Conservation (phyloP, 30 jellyfish, hydroid and myxozoan genomes). For the Turritopsis dohrnii region DNA sequence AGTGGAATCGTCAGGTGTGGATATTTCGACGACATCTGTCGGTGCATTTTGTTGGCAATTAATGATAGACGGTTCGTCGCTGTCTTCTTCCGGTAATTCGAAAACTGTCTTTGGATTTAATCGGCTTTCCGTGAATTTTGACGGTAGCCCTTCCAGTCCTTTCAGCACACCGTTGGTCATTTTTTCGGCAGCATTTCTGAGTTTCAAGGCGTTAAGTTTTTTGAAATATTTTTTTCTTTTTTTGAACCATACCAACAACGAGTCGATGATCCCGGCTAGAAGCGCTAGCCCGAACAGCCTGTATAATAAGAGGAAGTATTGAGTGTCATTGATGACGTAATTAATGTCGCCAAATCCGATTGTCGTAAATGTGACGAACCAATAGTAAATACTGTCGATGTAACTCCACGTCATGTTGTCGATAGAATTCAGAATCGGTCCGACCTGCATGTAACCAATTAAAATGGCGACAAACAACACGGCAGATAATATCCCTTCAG, state of each 20-base stretch:
- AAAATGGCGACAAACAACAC: neutral
- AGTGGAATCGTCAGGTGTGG: too few relatives aligned
- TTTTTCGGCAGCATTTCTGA: neutral
- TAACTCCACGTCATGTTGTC: slow-evolving; percentile 28
- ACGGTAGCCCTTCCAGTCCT: neutral
- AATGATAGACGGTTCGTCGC: too few relatives aligned
- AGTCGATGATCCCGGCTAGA: slow-evolving; percentile 44
- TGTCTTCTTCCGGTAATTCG: too few relatives aligned
- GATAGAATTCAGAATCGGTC: slow-evolving; percentile 2
- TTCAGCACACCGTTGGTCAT: neutral
- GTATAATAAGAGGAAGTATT: slow-evolving; percentile 7
- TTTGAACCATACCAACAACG: slow-evolving; percentile 47
- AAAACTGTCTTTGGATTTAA: neutral
- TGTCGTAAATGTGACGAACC: slow-evolving; percentile 63
- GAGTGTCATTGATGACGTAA: slow-evolving; percentile 6
- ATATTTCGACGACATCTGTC: too few relatives aligned
- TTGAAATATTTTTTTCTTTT: neutral
- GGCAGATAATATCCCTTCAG: neutral
- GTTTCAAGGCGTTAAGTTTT: neutral
- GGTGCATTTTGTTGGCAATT: too few relatives aligned
- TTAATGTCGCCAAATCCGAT: slow-evolving; percentile 52
- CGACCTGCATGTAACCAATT: slow-evolving; percentile 8
- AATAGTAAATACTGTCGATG: slow-evolving; percentile 43
- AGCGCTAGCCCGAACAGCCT: slow-evolving; percentile 56
- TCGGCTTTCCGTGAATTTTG: neutral